A percentile compares a stretch with the other conserved stretches of the same genome.
These are phyloP conservation scores for Danio tinwini DNA, from an alignment of 2,797 vertebrate genomes.

Conservation along the genomic window DNA sequence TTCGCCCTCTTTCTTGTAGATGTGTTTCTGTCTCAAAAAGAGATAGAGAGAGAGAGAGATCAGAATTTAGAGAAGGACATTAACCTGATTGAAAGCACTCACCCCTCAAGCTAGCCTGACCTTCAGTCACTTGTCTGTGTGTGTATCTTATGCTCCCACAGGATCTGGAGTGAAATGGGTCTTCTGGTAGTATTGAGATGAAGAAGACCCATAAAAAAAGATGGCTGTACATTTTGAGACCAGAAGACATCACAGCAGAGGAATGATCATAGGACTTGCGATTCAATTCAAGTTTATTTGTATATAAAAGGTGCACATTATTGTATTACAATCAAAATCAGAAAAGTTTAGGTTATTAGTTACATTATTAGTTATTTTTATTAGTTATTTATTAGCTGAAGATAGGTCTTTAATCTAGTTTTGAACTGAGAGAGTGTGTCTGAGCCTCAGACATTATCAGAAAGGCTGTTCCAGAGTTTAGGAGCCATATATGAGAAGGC, in stretches of 20 bases:
- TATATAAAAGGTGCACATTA: too few species aligned
- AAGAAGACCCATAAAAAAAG: conserved; percentile 42
- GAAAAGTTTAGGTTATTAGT: too few species aligned
- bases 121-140: conserved; percentile 66
- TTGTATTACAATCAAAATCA: too few species aligned
- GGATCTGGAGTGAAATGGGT: conserved; percentile 42
- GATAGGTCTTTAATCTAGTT: too few species aligned
- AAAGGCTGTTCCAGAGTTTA: too few species aligned
- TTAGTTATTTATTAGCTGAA: too few species aligned
- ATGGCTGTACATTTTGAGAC: neutral
- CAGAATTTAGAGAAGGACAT: conserved; percentile 61
- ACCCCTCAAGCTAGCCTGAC: conserved; percentile 69
- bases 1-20: conserved; percentile 12
- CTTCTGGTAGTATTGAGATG: conserved; percentile 47
- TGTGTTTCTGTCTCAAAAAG: conserved; percentile 26
- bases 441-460: too few species aligned
- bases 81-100: conserved; percentile 68
- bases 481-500: too few species aligned
- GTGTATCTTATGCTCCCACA: conserved; percentile 35
- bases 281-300: too few species aligned
- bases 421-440: too few species aligned
- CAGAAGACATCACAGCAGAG: neutral
- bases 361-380: too few species aligned
- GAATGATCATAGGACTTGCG: too few species aligned
- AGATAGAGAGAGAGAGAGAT: conserved; percentile 35